Conservation (phyloP, 2,888 invertebrate genomes). For the Pocota personata region DNA sequence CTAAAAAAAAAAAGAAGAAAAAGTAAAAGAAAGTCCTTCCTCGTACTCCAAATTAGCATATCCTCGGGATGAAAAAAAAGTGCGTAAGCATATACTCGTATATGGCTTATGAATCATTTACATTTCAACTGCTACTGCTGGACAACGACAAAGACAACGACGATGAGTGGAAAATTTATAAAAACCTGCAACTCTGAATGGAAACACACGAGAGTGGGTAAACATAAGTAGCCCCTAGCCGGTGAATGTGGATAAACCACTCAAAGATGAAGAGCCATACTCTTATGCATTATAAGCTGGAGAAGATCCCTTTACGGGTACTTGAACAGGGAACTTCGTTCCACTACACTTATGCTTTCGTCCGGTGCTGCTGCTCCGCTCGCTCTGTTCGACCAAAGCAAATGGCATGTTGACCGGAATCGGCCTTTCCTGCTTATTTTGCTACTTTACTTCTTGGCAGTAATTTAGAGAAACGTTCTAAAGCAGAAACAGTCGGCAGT, state of each 20-base stretch:
- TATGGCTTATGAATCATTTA: slow-evolving; percentile 61
- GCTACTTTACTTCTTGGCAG: slow-evolving; percentile 59
- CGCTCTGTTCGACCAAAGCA: slow-evolving; percentile 13
- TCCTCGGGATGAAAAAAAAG: slow-evolving; percentile 27
- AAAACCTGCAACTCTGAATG: slow-evolving; percentile 40
- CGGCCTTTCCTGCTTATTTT: slow-evolving; percentile 60
- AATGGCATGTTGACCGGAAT: slow-evolving; percentile 71
- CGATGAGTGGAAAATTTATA: slow-evolving; percentile 10
- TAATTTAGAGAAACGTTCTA: slow-evolving; percentile 56
- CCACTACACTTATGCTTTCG: slow-evolving; percentile 51
- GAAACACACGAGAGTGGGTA: background rate
- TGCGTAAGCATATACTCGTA: slow-evolving; percentile 28
- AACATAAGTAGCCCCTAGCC: slow-evolving; percentile 37
- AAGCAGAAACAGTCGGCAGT: slow-evolving; percentile 6
- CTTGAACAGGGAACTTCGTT: slow-evolving; percentile 67
- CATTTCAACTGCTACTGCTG: slow-evolving; percentile 40
- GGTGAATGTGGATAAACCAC: slow-evolving; percentile 61
- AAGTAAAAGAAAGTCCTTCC: background rate
- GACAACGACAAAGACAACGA: slow-evolving; percentile 23
- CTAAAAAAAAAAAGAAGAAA: background rate
- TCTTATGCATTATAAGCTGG: slow-evolving; percentile 66
- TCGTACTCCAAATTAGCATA: slow-evolving; percentile 28
- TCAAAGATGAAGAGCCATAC: slow-evolving; percentile 63
- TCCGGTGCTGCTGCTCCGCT: background rate
- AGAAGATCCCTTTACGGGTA: slow-evolving; percentile 64